A percentile compares a stretch with the other conserved stretches of the same genome.
These are phyloP conservation scores for Tiliacea aurago DNA, from an alignment of 2,888 invertebrate species.

Conservation along the genomic window DNA sequence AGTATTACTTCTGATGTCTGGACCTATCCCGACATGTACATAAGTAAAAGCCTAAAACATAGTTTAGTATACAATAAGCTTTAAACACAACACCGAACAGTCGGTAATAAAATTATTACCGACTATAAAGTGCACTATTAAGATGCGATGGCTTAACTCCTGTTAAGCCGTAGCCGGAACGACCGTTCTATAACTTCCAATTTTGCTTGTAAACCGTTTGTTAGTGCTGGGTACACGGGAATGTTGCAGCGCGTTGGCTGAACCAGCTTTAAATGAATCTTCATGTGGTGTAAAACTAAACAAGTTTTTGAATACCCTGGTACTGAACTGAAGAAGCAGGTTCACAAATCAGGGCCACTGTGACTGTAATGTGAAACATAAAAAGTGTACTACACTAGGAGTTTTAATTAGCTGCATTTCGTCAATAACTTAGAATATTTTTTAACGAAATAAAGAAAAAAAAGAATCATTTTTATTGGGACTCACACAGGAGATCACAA, in stretches of 20 bases:
- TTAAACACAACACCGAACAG: constrained; percentile 38
- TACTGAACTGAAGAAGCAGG: background rate
- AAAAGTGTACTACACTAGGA: too few relatives aligned
- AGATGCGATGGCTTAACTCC: constrained; percentile 71
- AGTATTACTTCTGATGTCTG: too few relatives aligned
- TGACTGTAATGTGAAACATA: background rate
- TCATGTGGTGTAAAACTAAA: background rate
- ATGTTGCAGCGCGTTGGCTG: background rate
- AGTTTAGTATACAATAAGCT: constrained; percentile 11
- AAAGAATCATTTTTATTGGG: too few relatives aligned
- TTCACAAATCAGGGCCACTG: background rate
- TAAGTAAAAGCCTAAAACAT: constrained; percentile 25
- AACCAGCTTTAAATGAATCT: background rate
- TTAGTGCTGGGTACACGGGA: constrained; percentile 49
- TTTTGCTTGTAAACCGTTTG: constrained; percentile 69
- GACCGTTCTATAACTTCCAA: constrained; percentile 74
- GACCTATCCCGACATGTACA: too few relatives aligned
- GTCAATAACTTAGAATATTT: too few relatives aligned
- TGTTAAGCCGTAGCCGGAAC: constrained; percentile 64
- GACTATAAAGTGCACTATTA: constrained; percentile 72
- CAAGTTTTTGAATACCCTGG: background rate
- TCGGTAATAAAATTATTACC: constrained; percentile 64
- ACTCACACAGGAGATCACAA: too few relatives aligned
- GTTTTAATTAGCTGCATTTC: too few relatives aligned
- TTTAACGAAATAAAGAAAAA: too few relatives aligned